A percentile compares a stretch with the other conserved stretches of the same genome.
phyloP scores from a whole-genome alignment of 2,113 vertebrate genomes.

The Lamprotornis superbus region DNA sequence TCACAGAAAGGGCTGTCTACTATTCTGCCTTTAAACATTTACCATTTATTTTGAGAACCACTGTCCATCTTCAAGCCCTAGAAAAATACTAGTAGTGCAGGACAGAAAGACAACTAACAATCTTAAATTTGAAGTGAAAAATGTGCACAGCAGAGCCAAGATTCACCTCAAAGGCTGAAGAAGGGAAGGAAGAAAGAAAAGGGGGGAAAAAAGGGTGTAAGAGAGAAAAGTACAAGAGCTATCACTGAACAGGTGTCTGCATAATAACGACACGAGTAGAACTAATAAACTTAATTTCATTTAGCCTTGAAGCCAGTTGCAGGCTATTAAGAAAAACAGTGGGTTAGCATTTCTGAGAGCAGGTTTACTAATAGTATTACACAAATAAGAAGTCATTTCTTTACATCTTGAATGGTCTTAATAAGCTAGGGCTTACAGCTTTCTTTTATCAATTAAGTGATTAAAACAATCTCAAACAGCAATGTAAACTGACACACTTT shows the following conservation, averaged over 20 bases:
- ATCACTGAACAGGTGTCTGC: conserved; percentile 2
- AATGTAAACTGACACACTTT: neutral
- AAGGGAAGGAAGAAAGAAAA: neutral
- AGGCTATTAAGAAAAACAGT: conserved; percentile 31
- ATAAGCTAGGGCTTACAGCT: neutral
- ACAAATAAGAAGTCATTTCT: conserved; percentile 2
- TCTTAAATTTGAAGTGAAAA: neutral
- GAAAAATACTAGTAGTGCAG: neutral
- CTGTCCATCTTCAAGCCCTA: neutral
- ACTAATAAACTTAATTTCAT: conserved; percentile 52
- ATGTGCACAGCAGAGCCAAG: neutral
- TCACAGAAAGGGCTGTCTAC: neutral
- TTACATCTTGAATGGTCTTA: neutral
- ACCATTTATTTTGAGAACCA: neutral
- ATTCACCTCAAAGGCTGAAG: neutral
- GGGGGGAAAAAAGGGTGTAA: neutral
- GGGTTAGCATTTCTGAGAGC: conserved; percentile 11
- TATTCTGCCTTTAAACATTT: neutral
- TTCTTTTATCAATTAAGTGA: neutral
- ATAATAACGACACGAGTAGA: neutral
- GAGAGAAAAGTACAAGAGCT: neutral
- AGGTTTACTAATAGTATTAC: neutral
- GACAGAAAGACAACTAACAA: neutral
- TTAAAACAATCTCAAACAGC: neutral
- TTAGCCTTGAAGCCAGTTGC: conserved; percentile 39